Evolutionary conservation across 2,113 vertebrate species (phyloP).

Genomic region (Dipodomys stephensi): DNA sequence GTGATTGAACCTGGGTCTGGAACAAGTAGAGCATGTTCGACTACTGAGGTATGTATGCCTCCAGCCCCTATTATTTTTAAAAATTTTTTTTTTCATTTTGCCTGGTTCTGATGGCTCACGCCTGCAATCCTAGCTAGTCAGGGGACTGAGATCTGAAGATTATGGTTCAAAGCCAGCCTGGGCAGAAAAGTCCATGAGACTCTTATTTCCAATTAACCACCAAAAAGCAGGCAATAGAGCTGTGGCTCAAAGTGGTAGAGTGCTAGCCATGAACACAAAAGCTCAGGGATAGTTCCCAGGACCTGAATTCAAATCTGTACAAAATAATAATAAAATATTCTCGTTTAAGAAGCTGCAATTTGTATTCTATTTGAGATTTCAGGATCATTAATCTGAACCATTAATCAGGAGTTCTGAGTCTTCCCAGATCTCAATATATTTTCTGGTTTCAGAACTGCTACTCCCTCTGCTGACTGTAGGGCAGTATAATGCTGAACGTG

Average conservation of each 20-base stretch:
- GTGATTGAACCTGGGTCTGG: background rate
- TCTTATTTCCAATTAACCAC: background rate
- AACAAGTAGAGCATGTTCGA: background rate
- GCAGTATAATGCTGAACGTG: background rate
- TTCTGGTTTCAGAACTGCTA: constrained; percentile 23
- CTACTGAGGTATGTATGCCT: background rate
- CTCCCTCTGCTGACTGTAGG: background rate
- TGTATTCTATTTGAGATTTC: background rate
- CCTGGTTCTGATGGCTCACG: background rate
- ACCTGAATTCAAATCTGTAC: background rate
- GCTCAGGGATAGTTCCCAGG: too few species aligned
- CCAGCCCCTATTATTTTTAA: background rate
- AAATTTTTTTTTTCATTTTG: background rate
- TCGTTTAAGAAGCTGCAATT: background rate
- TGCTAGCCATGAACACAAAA: too few species aligned
- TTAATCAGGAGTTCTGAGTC: background rate
- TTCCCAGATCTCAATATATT: background rate
- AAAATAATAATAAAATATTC: background rate
- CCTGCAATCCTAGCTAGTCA: too few species aligned
- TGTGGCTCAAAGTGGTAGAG: too few species aligned
- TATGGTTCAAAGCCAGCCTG: too few species aligned
- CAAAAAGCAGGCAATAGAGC: too few species aligned
- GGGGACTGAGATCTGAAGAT: too few species aligned
- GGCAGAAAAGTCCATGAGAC: background rate
- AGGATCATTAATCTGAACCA: background rate